Evolutionary conservation across 2,113 vertebrate genomes (phyloP).

Genomic region (Psophia crepitans): DNA sequence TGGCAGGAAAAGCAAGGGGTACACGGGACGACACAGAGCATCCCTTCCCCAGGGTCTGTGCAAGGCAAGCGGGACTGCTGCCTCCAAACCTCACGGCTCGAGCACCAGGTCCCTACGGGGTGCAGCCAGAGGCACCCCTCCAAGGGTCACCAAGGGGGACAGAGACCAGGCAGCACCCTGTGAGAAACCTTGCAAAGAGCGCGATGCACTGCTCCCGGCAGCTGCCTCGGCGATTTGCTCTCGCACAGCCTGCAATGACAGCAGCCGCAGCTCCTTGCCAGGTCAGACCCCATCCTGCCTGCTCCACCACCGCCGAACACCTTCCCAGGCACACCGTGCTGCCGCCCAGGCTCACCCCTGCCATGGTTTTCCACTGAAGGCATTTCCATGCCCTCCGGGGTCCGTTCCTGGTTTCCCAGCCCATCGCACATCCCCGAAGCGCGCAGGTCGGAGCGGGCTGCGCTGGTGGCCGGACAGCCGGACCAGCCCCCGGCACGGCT

Average conservation of each 20-base stretch:
- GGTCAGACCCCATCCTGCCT: not conserved
- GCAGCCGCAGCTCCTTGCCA: not conserved
- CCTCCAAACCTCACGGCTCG: not conserved
- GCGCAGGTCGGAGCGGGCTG: not conserved
- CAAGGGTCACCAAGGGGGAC: rapidly evolving
- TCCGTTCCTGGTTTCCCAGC: not conserved
- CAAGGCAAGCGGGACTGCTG: not conserved
- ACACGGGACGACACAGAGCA: not conserved
- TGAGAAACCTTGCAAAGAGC: not conserved
- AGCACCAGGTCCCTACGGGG: not conserved
- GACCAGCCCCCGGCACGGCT: not conserved
- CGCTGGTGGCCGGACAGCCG: rapidly evolving
- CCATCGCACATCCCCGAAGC: not conserved
- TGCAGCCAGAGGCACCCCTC: not conserved
- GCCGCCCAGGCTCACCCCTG: not conserved
- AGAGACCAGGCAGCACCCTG: not conserved
- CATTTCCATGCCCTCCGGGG: not conserved
- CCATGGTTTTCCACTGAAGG: not conserved
- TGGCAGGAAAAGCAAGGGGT: not conserved
- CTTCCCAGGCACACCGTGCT: not conserved
- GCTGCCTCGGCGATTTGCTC: not conserved
- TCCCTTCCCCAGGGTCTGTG: rapidly evolving
- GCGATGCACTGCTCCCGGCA: not conserved
- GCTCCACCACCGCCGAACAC: not conserved
- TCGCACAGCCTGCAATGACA: not conserved